phyloP scores from a whole-genome alignment of 2,113 vertebrate species.

The Cryptotis parvus region DNA sequence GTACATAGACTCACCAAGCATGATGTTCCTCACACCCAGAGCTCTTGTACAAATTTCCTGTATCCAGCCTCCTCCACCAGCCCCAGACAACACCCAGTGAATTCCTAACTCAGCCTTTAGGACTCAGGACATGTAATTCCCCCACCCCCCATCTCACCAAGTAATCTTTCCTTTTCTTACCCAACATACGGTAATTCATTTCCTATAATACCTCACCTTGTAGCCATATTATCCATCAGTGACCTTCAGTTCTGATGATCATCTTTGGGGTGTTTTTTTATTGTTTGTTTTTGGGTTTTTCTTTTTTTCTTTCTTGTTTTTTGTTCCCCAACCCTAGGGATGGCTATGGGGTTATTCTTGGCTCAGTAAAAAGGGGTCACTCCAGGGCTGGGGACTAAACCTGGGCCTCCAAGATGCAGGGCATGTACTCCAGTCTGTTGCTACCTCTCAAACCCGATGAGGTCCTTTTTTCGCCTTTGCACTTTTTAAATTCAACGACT shows the following conservation, averaged over 20 bases:
- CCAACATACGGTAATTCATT: not conserved
- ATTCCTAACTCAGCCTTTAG: not conserved
- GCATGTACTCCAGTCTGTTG: no score
- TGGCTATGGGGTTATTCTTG: no score
- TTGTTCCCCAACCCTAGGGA: no score
- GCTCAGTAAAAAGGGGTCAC: no score
- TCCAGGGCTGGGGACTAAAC: no score
- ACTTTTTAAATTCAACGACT: no score
- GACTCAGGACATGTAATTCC: not conserved
- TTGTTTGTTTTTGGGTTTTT: not conserved
- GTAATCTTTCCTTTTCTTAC: not conserved
- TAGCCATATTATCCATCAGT: not conserved
- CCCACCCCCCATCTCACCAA: not conserved
- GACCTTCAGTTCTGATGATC: constrained; percentile 15
- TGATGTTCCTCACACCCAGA: not conserved
- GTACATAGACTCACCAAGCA: not conserved
- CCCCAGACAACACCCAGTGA: not conserved
- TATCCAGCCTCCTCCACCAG: not conserved
- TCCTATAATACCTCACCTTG: not conserved
- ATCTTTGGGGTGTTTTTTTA: no score
- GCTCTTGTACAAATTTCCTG: not conserved
- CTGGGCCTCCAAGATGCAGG: no score
- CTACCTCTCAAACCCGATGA: no score
- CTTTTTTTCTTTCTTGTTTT: not conserved
- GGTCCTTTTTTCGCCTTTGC: no score